Base-by-base conservation (phyloP, 1,140 invertebrate species). In the Himalopsyche phryganea region DNA sequence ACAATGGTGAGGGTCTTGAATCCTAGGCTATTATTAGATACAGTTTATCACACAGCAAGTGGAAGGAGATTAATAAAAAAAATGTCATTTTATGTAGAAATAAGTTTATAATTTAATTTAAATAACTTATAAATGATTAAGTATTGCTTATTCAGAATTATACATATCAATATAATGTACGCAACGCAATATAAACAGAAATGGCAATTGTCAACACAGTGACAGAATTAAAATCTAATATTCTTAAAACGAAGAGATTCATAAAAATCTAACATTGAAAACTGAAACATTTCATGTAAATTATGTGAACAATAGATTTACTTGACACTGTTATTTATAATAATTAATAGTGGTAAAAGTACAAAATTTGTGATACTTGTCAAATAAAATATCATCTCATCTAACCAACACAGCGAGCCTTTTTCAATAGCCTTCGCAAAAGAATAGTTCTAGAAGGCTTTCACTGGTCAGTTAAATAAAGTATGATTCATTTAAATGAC, bases 41-140 rank as follows among this genome's bases (percentile, higher is more conserved):
- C n/a, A n/a, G n/a, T n/a, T n/a, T n/a, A n/a, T n/a, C n/a, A n/a
- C n/a, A n/a, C n/a, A n/a, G n/a, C n/a, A n/a, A n/a, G n/a, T n/a
- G n/a, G n/a, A n/a, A n/a, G n/a, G n/a, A n/a, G n/a, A n/a, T n/a
- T n/a, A n/a, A n/a, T n/a, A 28, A 5, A 28, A 28, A 5, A 28
- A 28, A 28, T 28, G 9, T 28, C 23, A 28, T 9, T 5, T 28
- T 40, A 13, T 40, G n/a, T 40, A 50, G 50, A 58, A 58, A 58
- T 58, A 50, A 58, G 55, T 58, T 42, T 28, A 58, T 58, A 58
- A 58, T 58, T 58, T 58, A 58, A 58, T 58, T 58, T 58, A 58
- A 58, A 56, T 56, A 56, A 56, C n/a, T 40, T 15, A 40, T 11
- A 40, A 40, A 13, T 40, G 11, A 40, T 15, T 40, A 40, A n/a